These are phyloP conservation scores for Apamea epomidion DNA, from an alignment of 2,888 invertebrate genomes.

Conservation along the genomic window DNA sequence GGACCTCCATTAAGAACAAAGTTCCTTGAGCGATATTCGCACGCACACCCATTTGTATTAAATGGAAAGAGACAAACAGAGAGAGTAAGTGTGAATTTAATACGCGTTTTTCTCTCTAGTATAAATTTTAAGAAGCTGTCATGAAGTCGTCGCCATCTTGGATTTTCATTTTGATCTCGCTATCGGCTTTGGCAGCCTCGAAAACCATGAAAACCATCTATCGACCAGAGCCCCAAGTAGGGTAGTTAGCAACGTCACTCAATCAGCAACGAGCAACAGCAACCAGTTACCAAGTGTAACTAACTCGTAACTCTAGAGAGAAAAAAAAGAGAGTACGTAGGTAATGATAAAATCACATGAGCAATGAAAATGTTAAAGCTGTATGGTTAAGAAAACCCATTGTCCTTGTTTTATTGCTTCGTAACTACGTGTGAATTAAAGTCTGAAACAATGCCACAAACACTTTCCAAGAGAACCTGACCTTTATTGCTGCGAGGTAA, in stretches of 20 bases:
- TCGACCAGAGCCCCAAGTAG: too few species aligned
- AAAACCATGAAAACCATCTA: too few species aligned
- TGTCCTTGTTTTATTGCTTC: slow-evolving; percentile 16
- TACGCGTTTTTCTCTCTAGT: too few species aligned
- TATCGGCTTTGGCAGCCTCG: too few species aligned
- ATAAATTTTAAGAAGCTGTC: too few species aligned
- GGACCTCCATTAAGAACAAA: not conserved
- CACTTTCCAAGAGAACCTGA: slow-evolving; percentile 38
- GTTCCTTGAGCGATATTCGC: not conserved
- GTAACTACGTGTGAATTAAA: slow-evolving; percentile 23
- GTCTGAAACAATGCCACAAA: slow-evolving; percentile 41
- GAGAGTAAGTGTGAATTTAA: not conserved
- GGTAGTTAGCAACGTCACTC: too few species aligned
- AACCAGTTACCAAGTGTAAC: too few species aligned
- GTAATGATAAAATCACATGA: not conserved
- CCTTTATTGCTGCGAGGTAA: slow-evolving; percentile 53
- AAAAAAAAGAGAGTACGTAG: not conserved
- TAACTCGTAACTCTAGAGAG: too few species aligned
- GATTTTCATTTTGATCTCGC: too few species aligned
- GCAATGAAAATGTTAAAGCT: not conserved
- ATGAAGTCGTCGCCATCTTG: too few species aligned
- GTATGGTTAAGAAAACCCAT: not conserved
- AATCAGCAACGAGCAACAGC: too few species aligned
- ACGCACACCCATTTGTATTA: not conserved
- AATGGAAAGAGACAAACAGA: not conserved